A percentile compares a stretch with the other conserved stretches of the same genome.
Evolutionary conservation across 2,113 vertebrate genomes (phyloP).

Genomic region (Morone chrysops): DNA sequence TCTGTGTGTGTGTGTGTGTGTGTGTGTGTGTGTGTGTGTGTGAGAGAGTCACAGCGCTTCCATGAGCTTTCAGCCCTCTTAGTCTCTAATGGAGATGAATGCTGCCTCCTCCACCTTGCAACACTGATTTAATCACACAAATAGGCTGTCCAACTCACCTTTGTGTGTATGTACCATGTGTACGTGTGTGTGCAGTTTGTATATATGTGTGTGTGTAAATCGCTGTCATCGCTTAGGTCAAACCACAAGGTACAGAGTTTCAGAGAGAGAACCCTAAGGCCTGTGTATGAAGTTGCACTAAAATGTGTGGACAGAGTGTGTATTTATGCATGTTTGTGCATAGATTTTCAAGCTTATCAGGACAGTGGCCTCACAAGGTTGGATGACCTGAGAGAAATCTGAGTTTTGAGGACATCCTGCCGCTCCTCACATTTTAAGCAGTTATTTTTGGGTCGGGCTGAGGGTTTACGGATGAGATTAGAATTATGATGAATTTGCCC

Average conservation of each 20-base stretch:
- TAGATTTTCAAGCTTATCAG: not conserved
- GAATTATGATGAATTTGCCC: constrained; percentile 28
- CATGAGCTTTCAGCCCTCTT: constrained; percentile 39
- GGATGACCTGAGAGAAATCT: not conserved
- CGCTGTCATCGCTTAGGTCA: constrained; percentile 25
- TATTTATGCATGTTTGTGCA: constrained; percentile 3
- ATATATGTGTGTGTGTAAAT: constrained; percentile 15
- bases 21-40: no score
- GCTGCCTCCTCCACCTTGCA: constrained; percentile 55
- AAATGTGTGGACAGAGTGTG: constrained; percentile 34
- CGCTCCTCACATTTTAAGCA: constrained; percentile 3
- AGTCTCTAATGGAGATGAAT: constrained; percentile 65
- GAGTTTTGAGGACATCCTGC: not conserved
- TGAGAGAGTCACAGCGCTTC: constrained; percentile 55
- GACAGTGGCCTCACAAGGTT: constrained; percentile 15
- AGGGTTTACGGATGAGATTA: constrained; percentile 31
- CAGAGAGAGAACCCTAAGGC: constrained; percentile 14
- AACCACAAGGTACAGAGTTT: constrained; percentile 31
- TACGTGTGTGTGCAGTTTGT: not conserved
- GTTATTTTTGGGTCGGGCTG: constrained; percentile 36
- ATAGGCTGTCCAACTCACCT: constrained; percentile 55
- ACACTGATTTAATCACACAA: constrained; percentile 75
- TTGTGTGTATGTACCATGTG: constrained; percentile 18
- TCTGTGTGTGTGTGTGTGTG: constrained; percentile 9
- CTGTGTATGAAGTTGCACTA: constrained; percentile 32